A percentile compares a stretch with the other conserved stretches of the same genome.
phyloP scores from a whole-genome alignment of 2,888 invertebrate genomes.

The Mimachlamys varia region DNA sequence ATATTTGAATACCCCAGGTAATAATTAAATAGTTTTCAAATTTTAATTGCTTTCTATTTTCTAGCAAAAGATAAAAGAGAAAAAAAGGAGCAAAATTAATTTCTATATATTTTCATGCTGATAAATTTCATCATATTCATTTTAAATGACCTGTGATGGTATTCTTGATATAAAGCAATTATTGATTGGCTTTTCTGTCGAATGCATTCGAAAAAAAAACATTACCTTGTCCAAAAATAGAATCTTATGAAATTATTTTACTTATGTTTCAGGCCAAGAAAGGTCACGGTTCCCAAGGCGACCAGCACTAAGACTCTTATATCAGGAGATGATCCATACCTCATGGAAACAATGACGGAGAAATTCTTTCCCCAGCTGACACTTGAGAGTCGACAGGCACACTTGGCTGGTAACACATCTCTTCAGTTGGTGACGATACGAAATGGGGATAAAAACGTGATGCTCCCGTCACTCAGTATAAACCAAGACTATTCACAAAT shows the following conservation, averaged over 20 bases:
- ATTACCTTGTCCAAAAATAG: too few relatives aligned
- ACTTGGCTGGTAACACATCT: slow-evolving; percentile 66
- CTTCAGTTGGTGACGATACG: slow-evolving; percentile 79
- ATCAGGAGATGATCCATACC: slow-evolving; percentile 82
- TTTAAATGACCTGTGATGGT: too few relatives aligned
- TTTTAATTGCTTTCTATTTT: too few relatives aligned
- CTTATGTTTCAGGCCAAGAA: slow-evolving; percentile 63
- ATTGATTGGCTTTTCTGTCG: too few relatives aligned
- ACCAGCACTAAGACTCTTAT: slow-evolving; percentile 70
- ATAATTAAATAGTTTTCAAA: too few relatives aligned
- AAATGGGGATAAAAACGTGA: slow-evolving; percentile 81
- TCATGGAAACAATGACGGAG: slow-evolving; percentile 80
- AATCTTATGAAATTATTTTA: background rate
- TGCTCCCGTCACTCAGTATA: slow-evolving; percentile 81
- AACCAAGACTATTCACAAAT: slow-evolving; percentile 83
- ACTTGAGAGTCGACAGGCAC: slow-evolving; percentile 65
- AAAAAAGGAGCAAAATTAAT: too few relatives aligned
- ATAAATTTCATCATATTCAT: too few relatives aligned
- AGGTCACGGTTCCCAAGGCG: slow-evolving; percentile 59
- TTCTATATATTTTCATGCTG: too few relatives aligned
- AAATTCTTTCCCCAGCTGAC: slow-evolving; percentile 81
- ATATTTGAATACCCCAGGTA: too few relatives aligned
- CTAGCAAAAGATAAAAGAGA: too few relatives aligned
- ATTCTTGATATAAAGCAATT: too few relatives aligned
- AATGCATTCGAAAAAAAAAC: too few relatives aligned